A percentile compares a stretch with the other conserved stretches of the same genome.
phyloP scores from a whole-genome alignment of 2,888 invertebrate species.

The Phorcus lineatus region DNA sequence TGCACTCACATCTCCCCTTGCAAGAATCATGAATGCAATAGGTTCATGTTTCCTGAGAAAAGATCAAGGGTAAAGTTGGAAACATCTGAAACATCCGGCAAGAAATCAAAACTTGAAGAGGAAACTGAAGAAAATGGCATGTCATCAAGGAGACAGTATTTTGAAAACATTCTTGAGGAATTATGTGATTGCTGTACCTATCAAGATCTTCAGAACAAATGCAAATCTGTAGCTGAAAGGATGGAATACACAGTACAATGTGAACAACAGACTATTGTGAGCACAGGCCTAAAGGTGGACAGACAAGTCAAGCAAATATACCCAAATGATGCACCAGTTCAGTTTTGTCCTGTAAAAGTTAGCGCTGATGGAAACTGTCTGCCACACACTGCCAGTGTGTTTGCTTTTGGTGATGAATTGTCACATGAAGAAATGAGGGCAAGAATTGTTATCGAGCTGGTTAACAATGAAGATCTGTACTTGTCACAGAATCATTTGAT shows the following conservation, averaged over 20 bases:
- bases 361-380: conserved; percentile 31
- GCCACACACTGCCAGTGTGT: conserved; percentile 24
- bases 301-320: conserved; percentile 22
- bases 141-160: too few relatives aligned
- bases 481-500: neutral
- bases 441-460: conserved; percentile 32
- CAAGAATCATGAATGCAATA: conserved; percentile 21
- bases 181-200: conserved; percentile 17
- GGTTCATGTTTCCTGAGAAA: conserved; percentile 24
- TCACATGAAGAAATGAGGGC: conserved; percentile 29
- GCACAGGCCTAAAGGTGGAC: conserved; percentile 28
- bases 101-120: neutral
- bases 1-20: conserved; percentile 28
- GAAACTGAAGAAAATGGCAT: too few relatives aligned
- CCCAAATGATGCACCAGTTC: conserved; percentile 32
- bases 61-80: neutral
- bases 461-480: neutral
- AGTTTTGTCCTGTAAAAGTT: conserved; percentile 14
- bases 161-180: neutral
- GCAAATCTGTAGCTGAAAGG: conserved; percentile 12
- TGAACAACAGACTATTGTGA: conserved; percentile 4
- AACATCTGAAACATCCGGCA: neutral
- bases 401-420: conserved; percentile 29
- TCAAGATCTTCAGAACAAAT: conserved; percentile 12
- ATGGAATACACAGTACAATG: conserved; percentile 1